These are phyloP conservation scores for Pocillopora grandis DNA, from an alignment of 92 coral and sea anemone species.

Conservation along the genomic window DNA sequence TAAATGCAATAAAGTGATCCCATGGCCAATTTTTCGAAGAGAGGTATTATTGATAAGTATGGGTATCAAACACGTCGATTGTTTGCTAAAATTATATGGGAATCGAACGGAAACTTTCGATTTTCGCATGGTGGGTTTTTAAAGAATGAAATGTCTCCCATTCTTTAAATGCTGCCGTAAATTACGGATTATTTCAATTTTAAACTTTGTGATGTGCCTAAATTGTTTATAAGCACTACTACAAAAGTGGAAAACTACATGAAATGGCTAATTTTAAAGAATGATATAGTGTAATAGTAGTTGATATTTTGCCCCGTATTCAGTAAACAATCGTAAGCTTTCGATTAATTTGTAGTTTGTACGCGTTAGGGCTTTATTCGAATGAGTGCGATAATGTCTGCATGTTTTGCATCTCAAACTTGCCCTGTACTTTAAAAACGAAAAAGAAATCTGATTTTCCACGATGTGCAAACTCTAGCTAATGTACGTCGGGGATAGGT, in stretches of 20 bases:
- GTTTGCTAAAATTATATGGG: constrained; percentile 1
- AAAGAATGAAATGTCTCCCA: background rate
- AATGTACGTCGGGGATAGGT: background rate
- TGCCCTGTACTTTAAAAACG: background rate
- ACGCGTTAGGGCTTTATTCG: background rate
- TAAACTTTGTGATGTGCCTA: background rate
- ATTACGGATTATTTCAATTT: background rate
- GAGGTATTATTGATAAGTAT: background rate
- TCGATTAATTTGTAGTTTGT: background rate
- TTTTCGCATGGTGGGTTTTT: constrained; percentile 4
- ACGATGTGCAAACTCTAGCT: constrained; percentile 5
- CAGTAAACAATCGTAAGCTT: background rate
- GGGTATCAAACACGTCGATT: background rate
- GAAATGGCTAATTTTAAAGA: background rate
- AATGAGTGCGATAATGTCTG: background rate
- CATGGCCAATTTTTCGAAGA: background rate
- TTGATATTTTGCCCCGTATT: background rate
- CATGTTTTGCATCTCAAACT: background rate
- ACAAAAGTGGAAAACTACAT: background rate
- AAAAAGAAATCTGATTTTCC: background rate
- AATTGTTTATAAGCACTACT: background rate
- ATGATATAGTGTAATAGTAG: background rate
- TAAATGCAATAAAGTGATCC: background rate
- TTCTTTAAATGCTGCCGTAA: background rate
- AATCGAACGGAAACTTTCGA: background rate